A percentile compares a stretch with the other conserved stretches of the same genome.
phyloP scores from a whole-genome alignment of 2,888 invertebrate genomes.

The Apamea anceps region DNA sequence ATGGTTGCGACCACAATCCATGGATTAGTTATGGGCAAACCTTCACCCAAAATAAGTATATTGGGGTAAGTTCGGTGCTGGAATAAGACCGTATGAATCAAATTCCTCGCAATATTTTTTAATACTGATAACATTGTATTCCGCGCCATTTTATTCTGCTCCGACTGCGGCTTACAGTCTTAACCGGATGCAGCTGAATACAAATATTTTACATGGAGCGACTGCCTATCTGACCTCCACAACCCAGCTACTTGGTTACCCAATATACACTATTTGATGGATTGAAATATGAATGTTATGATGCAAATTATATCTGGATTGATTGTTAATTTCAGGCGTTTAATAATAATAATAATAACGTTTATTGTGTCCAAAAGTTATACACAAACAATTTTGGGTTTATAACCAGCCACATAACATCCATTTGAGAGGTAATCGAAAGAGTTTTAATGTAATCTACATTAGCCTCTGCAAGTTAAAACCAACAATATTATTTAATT shows the following conservation, averaged over 20 bases:
- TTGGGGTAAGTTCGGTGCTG: not conserved
- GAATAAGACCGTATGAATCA: too few species aligned
- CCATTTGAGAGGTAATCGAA: not conserved
- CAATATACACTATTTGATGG: not conserved
- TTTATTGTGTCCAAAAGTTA: too few species aligned
- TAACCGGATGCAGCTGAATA: too few species aligned
- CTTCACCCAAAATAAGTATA: not conserved
- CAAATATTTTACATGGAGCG: too few species aligned
- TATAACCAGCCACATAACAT: not conserved
- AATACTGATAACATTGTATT: not conserved
- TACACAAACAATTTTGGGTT: too few species aligned
- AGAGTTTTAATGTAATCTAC: not conserved
- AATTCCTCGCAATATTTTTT: not conserved
- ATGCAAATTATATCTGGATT: too few species aligned
- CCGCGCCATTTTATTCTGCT: not conserved
- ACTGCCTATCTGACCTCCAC: too few species aligned
- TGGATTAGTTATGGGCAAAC: not conserved
- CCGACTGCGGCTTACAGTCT: not conserved
- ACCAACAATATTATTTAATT: slow-evolving; percentile 31
- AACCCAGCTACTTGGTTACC: too few species aligned
- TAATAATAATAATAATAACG: too few species aligned
- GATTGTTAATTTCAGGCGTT: not conserved
- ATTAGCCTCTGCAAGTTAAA: not conserved
- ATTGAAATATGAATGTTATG: too few species aligned
- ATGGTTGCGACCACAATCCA: not conserved